Percentiles rank a stretch among this genome's conserved stretches.
Conservation (phyloP, 2,888 invertebrate species). For the Cheilosia vernalis region DNA sequence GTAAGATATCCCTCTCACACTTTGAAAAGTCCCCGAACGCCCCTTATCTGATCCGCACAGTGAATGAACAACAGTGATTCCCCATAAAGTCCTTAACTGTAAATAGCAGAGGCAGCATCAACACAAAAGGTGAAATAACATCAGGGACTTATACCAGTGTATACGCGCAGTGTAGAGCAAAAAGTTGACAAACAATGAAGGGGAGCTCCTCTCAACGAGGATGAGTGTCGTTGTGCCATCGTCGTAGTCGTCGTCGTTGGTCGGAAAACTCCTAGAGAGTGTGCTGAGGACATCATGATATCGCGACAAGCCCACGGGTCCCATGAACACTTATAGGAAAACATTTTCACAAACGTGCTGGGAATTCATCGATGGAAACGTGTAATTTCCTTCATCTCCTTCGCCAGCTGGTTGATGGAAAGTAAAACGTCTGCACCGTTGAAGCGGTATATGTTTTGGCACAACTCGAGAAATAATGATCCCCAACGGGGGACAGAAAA, state of each 20-base stretch:
- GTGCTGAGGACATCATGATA: conserved; percentile 55
- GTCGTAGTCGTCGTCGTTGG: conserved; percentile 14
- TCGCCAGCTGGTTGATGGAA: conserved; percentile 39
- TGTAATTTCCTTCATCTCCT: conserved; percentile 54
- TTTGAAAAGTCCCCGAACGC: conserved; percentile 37
- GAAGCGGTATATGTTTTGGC: conserved; percentile 47
- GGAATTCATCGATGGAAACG: conserved; percentile 72
- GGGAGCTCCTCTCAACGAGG: conserved; percentile 29
- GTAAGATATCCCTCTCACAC: conserved; percentile 4
- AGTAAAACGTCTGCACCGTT: conserved; percentile 56
- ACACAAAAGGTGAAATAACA: conserved; percentile 72
- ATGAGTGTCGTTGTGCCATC: conserved; percentile 3
- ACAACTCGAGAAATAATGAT: conserved; percentile 67
- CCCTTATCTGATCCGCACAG: conserved; percentile 68
- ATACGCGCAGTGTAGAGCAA: conserved; percentile 12
- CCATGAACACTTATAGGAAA: conserved; percentile 73
- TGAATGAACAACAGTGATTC: conserved; percentile 73
- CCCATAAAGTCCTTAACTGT: conserved; percentile 72
- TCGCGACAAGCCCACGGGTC: conserved; percentile 72
- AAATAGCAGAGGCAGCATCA: conserved; percentile 62
- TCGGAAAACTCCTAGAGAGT: conserved; percentile 28
- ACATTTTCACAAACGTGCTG: conserved; percentile 72
- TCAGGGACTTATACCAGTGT: conserved; percentile 61
- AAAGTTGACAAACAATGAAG: conserved; percentile 68
- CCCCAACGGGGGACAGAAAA: conserved; percentile 44